Evolutionary conservation across 2,888 invertebrate genomes (phyloP).

Genomic region (Hydrotaea diabolus): DNA sequence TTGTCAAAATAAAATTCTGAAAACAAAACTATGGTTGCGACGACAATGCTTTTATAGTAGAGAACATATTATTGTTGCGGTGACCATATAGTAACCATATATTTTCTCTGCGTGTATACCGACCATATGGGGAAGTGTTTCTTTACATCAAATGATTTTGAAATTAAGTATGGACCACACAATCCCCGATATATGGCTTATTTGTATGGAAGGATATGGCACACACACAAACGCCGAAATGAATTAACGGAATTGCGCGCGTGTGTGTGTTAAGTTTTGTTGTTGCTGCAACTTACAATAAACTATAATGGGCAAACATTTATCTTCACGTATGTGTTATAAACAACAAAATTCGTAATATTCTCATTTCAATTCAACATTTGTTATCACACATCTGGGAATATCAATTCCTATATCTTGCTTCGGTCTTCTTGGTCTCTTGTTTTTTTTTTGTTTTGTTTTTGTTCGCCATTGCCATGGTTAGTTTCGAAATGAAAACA

Average conservation of each 20-base stretch:
- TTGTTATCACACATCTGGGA: conserved; percentile 78
- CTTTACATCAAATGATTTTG: background rate
- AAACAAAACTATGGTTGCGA: no score
- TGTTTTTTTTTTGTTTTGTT: conserved; percentile 55
- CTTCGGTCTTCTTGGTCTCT: conserved; percentile 70
- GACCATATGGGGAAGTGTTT: background rate
- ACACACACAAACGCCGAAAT: background rate
- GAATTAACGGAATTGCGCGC: conserved; percentile 15
- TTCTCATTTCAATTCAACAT: conserved; percentile 67
- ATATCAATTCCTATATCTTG: conserved; percentile 72
- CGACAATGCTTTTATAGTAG: no score
- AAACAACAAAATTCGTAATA: conserved; percentile 64
- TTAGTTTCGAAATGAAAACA: conserved; percentile 55
- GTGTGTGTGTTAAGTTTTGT: conserved; percentile 14
- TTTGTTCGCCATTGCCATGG: conserved; percentile 41
- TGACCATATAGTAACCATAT: no score
- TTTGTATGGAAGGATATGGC: background rate
- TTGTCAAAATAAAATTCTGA: no score
- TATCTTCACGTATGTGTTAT: conserved; percentile 53
- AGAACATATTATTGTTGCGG: no score
- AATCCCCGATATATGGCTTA: background rate
- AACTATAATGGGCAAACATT: conserved; percentile 63
- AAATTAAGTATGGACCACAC: background rate
- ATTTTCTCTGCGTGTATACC: no score
- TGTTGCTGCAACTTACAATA: conserved; percentile 46